These are phyloP conservation scores for Platysteira castanea DNA, from an alignment of 2,113 vertebrate genomes.

Conservation along the genomic window DNA sequence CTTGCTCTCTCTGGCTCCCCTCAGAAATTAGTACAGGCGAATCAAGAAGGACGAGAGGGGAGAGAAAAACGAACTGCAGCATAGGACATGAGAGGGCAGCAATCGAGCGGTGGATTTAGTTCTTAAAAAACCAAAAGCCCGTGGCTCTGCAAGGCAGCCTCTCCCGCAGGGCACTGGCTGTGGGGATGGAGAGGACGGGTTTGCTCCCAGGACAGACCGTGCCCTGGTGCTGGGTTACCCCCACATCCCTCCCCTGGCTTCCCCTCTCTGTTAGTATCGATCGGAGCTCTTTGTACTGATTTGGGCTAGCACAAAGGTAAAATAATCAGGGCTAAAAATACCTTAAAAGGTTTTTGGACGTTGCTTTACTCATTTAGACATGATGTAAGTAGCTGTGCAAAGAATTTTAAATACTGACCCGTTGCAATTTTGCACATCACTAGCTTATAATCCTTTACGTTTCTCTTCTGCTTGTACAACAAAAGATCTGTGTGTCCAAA, in stretches of 20 bases:
- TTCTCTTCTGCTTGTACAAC: background rate
- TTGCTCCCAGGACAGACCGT: background rate
- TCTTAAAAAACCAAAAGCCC: background rate
- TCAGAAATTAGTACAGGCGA: conserved; percentile 30
- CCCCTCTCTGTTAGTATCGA: background rate
- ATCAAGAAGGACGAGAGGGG: background rate
- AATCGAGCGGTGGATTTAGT: conserved; percentile 28
- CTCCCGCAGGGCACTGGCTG: background rate
- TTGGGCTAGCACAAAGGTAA: background rate
- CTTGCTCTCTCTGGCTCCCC: conserved; percentile 17
- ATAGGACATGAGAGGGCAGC: conserved; percentile 72
- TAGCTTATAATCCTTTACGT: background rate
- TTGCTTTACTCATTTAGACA: background rate
- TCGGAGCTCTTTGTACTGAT: background rate
- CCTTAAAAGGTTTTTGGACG: background rate
- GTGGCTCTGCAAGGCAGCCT: background rate
- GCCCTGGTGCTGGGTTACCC: background rate
- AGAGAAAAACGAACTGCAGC: conserved; percentile 1
- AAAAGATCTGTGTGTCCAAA: background rate
- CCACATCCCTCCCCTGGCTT: background rate
- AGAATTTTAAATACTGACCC: conserved; percentile 29
- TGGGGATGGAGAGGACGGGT: background rate
- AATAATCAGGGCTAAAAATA: conserved; percentile 48
- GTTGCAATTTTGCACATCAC: background rate
- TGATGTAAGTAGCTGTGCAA: background rate